phyloP scores from a whole-genome alignment of 2,797 vertebrate genomes.

The Myoxocephalus aenaeus region DNA sequence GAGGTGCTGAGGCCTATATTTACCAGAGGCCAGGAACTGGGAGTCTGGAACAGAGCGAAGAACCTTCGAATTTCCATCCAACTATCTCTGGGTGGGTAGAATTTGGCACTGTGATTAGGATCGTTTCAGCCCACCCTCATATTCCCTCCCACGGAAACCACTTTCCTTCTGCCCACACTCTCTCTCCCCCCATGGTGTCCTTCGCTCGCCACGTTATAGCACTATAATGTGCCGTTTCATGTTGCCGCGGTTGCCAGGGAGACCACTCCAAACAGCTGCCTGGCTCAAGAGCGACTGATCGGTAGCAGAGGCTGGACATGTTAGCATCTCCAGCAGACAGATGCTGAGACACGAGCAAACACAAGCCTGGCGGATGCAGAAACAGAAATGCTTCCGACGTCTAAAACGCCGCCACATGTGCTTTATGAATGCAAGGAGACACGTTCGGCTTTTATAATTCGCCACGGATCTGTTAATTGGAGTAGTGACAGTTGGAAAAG shows the following conservation, averaged over 20 bases:
- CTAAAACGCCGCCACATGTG: background rate
- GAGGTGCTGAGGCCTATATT: conserved; percentile 46
- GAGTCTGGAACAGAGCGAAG: conserved; percentile 2
- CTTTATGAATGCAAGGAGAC: background rate
- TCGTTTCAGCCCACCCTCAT: conserved; percentile 46
- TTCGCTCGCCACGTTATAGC: conserved; percentile 24
- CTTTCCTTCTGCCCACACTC: conserved; percentile 17
- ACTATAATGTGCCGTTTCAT: conserved; percentile 41
- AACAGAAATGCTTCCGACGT: background rate
- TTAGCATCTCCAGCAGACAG: conserved; percentile 9
- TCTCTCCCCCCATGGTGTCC: conserved; percentile 19
- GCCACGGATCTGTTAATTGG: background rate
- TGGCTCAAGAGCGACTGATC: conserved; percentile 27
- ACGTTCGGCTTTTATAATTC: background rate
- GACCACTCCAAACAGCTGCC: conserved; percentile 57
- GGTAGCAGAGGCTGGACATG: conserved; percentile 25
- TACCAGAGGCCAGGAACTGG: conserved; percentile 40
- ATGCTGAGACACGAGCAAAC: conserved; percentile 15
- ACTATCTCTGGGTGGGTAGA: conserved; percentile 49
- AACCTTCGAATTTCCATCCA: conserved; percentile 46
- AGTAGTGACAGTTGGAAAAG: background rate
- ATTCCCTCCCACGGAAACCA: conserved; percentile 51
- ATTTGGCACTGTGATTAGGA: conserved; percentile 52
- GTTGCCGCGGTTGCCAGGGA: conserved; percentile 58
- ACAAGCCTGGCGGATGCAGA: background rate